A percentile compares a stretch with the other conserved stretches of the same genome.
Evolutionary conservation across 2,888 invertebrate genomes (phyloP).

Genomic region (Euzophera pinguis): DNA sequence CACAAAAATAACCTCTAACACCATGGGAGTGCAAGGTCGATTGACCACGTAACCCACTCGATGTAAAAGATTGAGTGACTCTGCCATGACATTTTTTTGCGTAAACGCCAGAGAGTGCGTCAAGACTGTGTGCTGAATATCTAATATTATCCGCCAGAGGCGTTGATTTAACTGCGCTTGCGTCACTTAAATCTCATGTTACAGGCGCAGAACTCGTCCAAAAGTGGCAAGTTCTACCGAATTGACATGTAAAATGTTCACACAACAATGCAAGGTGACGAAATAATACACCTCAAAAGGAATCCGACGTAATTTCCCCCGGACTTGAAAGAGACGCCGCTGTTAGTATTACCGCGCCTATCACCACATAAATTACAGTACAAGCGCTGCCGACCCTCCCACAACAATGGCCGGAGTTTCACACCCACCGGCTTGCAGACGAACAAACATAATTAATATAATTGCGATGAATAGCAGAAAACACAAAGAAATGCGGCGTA

Average conservation of each 20-base stretch:
- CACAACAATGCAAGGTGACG: neutral
- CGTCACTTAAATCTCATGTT: too few relatives aligned
- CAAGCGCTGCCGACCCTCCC: neutral
- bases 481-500: slow-evolving; percentile 22
- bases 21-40: too few relatives aligned
- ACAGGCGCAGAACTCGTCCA: too few relatives aligned
- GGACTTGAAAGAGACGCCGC: neutral
- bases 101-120: too few relatives aligned
- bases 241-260: neutral
- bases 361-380: slow-evolving; percentile 2
- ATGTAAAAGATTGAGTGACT: too few relatives aligned
- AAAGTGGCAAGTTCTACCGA: neutral
- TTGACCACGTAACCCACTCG: too few relatives aligned
- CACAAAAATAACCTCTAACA: too few relatives aligned
- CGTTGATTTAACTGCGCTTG: too few relatives aligned
- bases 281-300: neutral
- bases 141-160: too few relatives aligned
- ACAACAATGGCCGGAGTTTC: neutral
- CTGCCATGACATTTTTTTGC: too few relatives aligned
- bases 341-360: neutral
- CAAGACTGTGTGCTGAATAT: too few relatives aligned
- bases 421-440: slow-evolving; percentile 5
- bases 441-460: slow-evolving; percentile 40
- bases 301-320: neutral
- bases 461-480: slow-evolving; percentile 31